Base-by-base conservation (phyloP, 2,888 invertebrate species). In the Machimus rusticus region DNA sequence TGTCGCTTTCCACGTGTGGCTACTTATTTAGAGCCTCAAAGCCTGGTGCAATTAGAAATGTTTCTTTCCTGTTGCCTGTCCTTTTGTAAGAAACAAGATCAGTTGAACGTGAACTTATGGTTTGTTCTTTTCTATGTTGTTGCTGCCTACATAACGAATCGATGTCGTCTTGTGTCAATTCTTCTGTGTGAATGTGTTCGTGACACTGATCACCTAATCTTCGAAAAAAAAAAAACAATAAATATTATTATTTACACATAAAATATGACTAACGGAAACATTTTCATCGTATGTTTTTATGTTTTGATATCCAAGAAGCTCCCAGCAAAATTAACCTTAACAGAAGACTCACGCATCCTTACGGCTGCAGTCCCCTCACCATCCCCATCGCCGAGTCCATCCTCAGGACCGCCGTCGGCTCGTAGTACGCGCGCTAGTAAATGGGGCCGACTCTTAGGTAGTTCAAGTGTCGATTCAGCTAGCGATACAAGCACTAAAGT, bases 381-480 rank as follows among this genome's bases (percentile, higher is more conserved):
- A 90, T 91, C 92, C 89, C 92, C 92, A 90, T 92, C 92, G 90
- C 93, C 92, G 89, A 92, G 92, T 90, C 93, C 92, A 89, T 92
- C 93, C 90, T 92, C 92, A 89, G 92, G 93, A 90, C 94, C 94
- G 90, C 93, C 93, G 90, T 94, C 94, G 90, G 94, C 93, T 88
- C 93, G 94, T 90, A 92, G 94, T 89, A 94, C 92, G 90, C 91
- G 93, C 93, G 92, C 93, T 90, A 94, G 96, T 92, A 97, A 97
- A 93, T 97, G 97, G 97, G 97, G 97, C 87, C 95, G 97, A 89
- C 94, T 97, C 90, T 94, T 97, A 92, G 96, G 97, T 91, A 95
- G 95, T 91, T 96, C 96, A 89, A 96, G 96, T 93, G 93, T 96
- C 90, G 96, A 96, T 93, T 96, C 96, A 88, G 94, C 94, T 90